phyloP scores from a whole-genome alignment of 2,888 invertebrate genomes.

The Pseudeuparius sepicola region DNA sequence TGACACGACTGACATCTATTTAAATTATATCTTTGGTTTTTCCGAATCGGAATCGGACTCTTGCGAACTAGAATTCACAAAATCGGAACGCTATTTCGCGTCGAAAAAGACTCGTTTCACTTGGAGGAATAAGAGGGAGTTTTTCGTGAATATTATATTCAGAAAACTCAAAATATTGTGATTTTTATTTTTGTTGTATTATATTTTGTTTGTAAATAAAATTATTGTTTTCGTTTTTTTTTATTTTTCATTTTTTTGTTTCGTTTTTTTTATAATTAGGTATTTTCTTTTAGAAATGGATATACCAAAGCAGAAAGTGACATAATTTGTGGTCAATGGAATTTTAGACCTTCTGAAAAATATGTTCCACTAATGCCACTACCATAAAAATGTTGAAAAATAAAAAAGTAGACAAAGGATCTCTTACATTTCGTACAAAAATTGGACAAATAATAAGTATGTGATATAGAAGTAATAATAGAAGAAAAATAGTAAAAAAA shows the following conservation, averaged over 20 bases:
- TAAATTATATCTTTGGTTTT: constrained; percentile 17
- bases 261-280: constrained; percentile 12
- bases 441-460: too few species aligned
- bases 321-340: constrained; percentile 50
- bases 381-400: too few species aligned
- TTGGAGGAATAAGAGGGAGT: constrained; percentile 19
- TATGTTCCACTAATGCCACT: constrained; percentile 43
- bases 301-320: constrained; percentile 48
- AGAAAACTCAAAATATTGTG: constrained; percentile 23
- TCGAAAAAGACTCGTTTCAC: not conserved
- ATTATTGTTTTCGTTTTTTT: constrained; percentile 15
- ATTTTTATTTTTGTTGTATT: constrained; percentile 28
- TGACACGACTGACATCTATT: too few species aligned
- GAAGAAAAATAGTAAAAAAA: too few species aligned
- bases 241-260: constrained; percentile 12
- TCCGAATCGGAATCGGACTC: constrained; percentile 11
- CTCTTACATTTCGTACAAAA: too few species aligned
- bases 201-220: constrained; percentile 12
- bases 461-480: too few species aligned
- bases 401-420: too few species aligned
- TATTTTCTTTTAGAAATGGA: constrained; percentile 43
- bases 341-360: constrained; percentile 53
- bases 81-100: constrained; percentile 5
- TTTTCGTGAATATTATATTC: constrained; percentile 23
- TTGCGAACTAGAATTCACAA: constrained; percentile 4